phyloP scores from a whole-genome alignment of 2,888 invertebrate species.

The Byasa hedistus region DNA sequence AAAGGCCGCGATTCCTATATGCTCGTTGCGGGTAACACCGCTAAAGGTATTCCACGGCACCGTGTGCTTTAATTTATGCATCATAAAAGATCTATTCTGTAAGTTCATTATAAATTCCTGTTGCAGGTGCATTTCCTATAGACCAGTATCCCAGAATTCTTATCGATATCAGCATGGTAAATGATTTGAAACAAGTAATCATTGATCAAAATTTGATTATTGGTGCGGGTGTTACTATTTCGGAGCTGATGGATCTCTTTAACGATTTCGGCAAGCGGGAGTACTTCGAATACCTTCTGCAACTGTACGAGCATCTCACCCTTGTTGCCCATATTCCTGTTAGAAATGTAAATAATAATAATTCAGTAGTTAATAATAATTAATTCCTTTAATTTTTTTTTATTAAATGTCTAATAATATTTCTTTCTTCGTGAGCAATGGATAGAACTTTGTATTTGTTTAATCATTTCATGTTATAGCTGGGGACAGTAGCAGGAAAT shows the following conservation, averaged over 20 bases:
- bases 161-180: constrained; percentile 82
- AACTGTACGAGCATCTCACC: constrained; percentile 82
- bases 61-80: too few relatives aligned
- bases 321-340: constrained; percentile 87
- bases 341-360: constrained; percentile 81
- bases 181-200: constrained; percentile 73
- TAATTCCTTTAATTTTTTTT: too few relatives aligned
- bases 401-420: too few relatives aligned
- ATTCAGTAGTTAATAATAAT: too few relatives aligned
- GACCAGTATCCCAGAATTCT: constrained; percentile 70
- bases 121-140: constrained; percentile 67
- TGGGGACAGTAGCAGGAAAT: constrained; percentile 82
- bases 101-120: not conserved
- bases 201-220: constrained; percentile 71
- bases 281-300: constrained; percentile 80
- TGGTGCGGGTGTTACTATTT: constrained; percentile 81
- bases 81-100: not conserved
- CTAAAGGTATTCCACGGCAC: constrained; percentile 76
- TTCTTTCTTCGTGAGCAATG: too few relatives aligned
- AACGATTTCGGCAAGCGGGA: constrained; percentile 47
- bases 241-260: constrained; percentile 76
- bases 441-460: too few relatives aligned
- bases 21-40: constrained; percentile 86
- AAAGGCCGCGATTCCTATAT: constrained; percentile 72
- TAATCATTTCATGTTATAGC: too few relatives aligned